Conservation (phyloP, 2,888 invertebrate species). For the Metalampra italica region DNA sequence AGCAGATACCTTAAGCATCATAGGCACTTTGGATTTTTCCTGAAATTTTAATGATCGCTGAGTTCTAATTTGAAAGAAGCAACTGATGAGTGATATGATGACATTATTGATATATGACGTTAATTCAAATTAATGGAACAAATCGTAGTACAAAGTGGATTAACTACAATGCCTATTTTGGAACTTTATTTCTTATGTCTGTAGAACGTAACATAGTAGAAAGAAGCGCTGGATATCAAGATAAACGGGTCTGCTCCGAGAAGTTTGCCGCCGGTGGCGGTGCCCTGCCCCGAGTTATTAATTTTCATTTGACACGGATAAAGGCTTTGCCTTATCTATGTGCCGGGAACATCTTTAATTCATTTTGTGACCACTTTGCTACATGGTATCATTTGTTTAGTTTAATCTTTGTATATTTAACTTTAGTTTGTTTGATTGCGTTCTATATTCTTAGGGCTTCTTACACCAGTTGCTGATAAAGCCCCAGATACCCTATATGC, state of each 20-base stretch:
- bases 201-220: too few species aligned
- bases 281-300: constrained; percentile 42
- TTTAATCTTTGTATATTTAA: neutral
- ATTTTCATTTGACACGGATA: constrained; percentile 58
- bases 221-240: constrained; percentile 31
- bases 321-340: constrained; percentile 28
- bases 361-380: constrained; percentile 14
- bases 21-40: neutral
- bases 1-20: neutral
- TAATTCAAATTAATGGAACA: too few species aligned
- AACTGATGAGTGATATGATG: too few species aligned
- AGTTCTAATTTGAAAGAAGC: too few species aligned
- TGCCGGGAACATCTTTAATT: constrained; percentile 31
- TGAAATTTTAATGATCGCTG: too few species aligned
- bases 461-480: too few species aligned
- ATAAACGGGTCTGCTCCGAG: constrained; percentile 39
- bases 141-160: too few species aligned
- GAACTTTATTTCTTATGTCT: too few species aligned
- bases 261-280: constrained; percentile 29
- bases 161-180: too few species aligned
- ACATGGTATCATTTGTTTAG: neutral
- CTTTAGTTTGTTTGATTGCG: neutral
- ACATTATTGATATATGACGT: too few species aligned
- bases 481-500: too few species aligned
- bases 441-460: too few species aligned